Evolutionary conservation across 1,140 invertebrate genomes (phyloP), one percentile per base, ranked within the genome.

Genomic region (Rhyzopertha dominica): DNA sequence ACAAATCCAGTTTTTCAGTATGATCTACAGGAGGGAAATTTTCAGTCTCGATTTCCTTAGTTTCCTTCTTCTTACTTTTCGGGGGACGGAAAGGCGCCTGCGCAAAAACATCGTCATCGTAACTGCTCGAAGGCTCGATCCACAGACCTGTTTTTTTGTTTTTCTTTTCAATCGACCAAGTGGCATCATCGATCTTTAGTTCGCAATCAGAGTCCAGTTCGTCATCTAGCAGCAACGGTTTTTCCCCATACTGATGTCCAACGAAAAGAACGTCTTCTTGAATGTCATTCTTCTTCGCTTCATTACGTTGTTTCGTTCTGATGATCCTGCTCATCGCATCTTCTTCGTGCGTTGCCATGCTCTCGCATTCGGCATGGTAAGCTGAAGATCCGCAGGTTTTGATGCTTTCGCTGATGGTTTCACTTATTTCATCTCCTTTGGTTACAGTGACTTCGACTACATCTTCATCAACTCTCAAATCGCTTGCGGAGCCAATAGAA

Each of bases 161-260:
- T 25, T 51, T 55, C 25, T 51, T 56, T 58, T 69, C 62, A 52
- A 67, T 5, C 49, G 41, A 3, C 66, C 68, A 47, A 66, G 68
- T 54, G 45, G 22, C 37, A 40, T 52, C 52, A 14, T 52, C 45
- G 29, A 41, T 35, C 48, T 62, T 66, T 2, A 67, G 61, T 17
- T 67, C 69, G n/a, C 67, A 72, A 20, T 82, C 81, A 1, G 80
- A 79, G 46, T 84, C 82, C 3, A 88, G 62, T 58, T 89, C 85
- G 62, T 90, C 85, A 53, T 91, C 86, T 19, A 86, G 70, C 1
- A 90, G 62, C 7, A 91, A 62, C 1, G 87, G 87, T 49, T 79
- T 78, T 45, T 87, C 84, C 1, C 86, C 86, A 53, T 88, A 87
- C 42, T 84, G 79, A 66, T 90, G 85, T 0, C 83, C 84, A 1